A percentile compares a stretch with the other conserved stretches of the same genome.
These are phyloP conservation scores for Empis stercorea DNA, from an alignment of 2,888 invertebrate species.

Conservation along the genomic window DNA sequence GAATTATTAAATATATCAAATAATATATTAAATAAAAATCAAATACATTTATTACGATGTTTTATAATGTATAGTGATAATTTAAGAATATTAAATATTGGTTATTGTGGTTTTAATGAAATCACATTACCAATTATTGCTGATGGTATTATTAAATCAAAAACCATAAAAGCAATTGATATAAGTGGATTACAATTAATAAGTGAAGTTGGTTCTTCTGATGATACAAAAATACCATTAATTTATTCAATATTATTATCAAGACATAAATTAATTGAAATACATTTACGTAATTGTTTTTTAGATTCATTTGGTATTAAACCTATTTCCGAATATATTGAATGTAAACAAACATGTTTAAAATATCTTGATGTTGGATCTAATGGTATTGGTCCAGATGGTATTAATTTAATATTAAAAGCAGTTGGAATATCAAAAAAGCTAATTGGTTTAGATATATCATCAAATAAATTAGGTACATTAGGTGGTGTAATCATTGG, in stretches of 20 bases:
- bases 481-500: conserved; percentile 29
- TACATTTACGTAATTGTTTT: conserved; percentile 26
- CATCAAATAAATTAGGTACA: conserved; percentile 22
- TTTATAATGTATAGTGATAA: conserved; percentile 7
- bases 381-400: conserved; percentile 26
- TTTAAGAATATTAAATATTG: conserved; percentile 11
- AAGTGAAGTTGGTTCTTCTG: conserved; percentile 17
- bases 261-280: conserved; percentile 23
- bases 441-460: conserved; percentile 23
- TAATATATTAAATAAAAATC: no score
- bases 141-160: conserved; percentile 28
- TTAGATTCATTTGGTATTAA: conserved; percentile 26
- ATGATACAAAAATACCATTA: conserved; percentile 22
- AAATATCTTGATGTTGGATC: conserved; percentile 20
- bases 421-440: conserved; percentile 17
- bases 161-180: conserved; percentile 17
- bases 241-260: conserved; percentile 23
- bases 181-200: conserved; percentile 20
- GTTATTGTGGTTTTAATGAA: conserved; percentile 19
- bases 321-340: conserved; percentile 24
- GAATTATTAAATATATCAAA: no score
- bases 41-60: conserved; percentile 1
- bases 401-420: conserved; percentile 21
- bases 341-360: conserved; percentile 12
- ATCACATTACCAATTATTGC: conserved; percentile 27